Percentiles rank a stretch among this genome's conserved stretches.
phyloP scores from a whole-genome alignment of 2,797 vertebrate species.

The Notolabrus celidotus region DNA sequence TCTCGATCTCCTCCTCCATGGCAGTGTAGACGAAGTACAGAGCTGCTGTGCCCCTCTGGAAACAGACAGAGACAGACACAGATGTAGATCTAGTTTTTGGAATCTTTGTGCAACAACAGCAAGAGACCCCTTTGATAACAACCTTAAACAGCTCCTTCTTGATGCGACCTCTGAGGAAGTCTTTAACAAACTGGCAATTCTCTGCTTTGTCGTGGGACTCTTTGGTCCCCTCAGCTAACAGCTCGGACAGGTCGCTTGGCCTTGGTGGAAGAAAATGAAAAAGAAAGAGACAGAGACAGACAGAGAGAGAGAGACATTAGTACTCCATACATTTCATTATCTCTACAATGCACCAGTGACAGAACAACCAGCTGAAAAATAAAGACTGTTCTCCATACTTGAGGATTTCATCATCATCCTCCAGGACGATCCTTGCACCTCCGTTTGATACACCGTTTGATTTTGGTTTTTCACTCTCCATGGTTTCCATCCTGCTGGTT shows the following conservation, averaged over 20 bases:
- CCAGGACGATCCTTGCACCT: conserved; percentile 30
- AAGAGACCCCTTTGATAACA: conserved; percentile 35
- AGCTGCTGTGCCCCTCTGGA: conserved; percentile 87
- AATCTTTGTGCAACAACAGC: too few species aligned
- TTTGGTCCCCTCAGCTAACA: conserved; percentile 91
- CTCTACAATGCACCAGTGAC: background rate
- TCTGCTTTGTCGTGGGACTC: conserved; percentile 89
- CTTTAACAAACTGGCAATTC: conserved; percentile 91
- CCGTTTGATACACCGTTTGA: conserved; percentile 17
- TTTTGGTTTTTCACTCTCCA: conserved; percentile 15
- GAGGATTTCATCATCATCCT: conserved; percentile 50
- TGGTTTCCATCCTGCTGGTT: conserved; percentile 37
- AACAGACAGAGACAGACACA: background rate
- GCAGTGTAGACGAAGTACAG: conserved; percentile 90
- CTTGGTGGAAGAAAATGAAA: conserved; percentile 57
- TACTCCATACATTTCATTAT: background rate
- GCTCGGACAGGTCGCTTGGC: conserved; percentile 88
- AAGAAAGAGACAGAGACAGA: background rate
- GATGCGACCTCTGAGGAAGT: conserved; percentile 91
- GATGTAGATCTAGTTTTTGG: too few species aligned
- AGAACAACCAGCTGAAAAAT: background rate
- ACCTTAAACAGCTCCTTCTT: conserved; percentile 91
- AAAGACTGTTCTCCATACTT: conserved; percentile 38
- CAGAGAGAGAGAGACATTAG: background rate
- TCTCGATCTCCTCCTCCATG: conserved; percentile 90